Evolutionary conservation across 2,113 vertebrate species (phyloP).

Genomic region (Notarius quadriscutis): DNA sequence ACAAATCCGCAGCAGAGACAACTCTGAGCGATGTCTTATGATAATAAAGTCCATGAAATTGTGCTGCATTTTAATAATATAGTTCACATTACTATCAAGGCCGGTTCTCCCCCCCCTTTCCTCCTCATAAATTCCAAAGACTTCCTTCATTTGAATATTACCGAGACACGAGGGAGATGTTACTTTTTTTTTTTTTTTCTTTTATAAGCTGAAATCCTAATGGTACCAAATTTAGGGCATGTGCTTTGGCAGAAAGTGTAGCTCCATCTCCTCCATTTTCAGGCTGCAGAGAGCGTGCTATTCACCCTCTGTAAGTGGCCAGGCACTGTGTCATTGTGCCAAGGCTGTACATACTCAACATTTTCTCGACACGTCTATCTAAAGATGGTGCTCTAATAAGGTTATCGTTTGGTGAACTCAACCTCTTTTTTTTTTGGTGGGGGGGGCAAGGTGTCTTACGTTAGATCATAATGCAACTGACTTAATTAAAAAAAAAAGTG

Average conservation of each 20-base stretch:
- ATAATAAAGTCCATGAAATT: conserved; percentile 13
- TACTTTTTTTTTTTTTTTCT: not conserved
- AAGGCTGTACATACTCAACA: not conserved
- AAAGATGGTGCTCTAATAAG: not conserved
- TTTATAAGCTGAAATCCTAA: conserved; percentile 16
- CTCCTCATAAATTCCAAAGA: not conserved
- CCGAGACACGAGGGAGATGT: conserved; percentile 15
- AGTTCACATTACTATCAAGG: not conserved
- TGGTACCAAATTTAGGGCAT: conserved; percentile 17
- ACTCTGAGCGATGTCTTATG: not conserved
- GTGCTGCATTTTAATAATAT: not conserved
- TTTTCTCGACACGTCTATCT: not conserved
- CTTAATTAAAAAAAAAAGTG: not conserved
- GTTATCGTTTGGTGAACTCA: not conserved
- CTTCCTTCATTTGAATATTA: conserved; percentile 33
- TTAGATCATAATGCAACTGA: not conserved
- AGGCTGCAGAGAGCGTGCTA: not conserved
- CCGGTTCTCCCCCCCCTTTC: not conserved
- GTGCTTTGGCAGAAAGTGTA: not conserved
- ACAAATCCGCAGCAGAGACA: not conserved
- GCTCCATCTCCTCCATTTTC: not conserved
- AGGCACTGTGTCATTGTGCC: not conserved
- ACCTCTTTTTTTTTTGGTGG: not conserved
- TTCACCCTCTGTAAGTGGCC: not conserved
- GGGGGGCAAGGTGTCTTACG: not conserved